Conservation (phyloP, 2,113 vertebrate species). For the Proteles cristata region DNA sequence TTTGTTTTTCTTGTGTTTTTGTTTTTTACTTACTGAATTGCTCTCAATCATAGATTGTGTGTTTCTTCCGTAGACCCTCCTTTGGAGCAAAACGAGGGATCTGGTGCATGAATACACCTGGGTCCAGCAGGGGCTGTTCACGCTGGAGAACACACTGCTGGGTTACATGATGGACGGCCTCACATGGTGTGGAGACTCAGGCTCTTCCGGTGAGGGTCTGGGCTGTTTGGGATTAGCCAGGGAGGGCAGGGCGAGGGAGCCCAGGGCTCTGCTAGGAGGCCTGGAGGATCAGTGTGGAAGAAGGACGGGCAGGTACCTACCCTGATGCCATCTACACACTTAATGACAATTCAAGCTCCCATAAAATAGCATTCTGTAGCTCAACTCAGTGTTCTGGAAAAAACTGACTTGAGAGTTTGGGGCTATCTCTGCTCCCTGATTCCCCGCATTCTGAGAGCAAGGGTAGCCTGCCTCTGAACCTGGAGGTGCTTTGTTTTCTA, state of each 20-base stretch:
- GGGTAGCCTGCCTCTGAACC: neutral
- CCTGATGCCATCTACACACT: neutral
- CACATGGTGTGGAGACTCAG: conserved; percentile 90
- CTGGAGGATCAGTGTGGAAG: too few relatives aligned
- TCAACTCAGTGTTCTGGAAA: neutral
- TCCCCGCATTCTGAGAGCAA: neutral
- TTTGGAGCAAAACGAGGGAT: conserved; percentile 92
- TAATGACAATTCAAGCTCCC: fast-evolving
- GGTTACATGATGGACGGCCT: conserved; percentile 88
- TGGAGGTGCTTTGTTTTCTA: neutral
- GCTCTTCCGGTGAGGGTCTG: conserved; percentile 78
- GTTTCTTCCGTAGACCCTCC: conserved; percentile 86
- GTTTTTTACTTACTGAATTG: neutral
- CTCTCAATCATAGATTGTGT: neutral
- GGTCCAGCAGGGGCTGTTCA: conserved; percentile 82
- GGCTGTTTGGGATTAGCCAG: fast-evolving
- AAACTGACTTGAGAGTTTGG: neutral
- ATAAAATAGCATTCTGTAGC: fast-evolving
- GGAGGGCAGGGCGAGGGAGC: fast-evolving
- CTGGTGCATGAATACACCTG: conserved; percentile 85
- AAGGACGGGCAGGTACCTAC: fast-evolving
- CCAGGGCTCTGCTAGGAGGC: neutral
- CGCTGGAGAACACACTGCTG: conserved; percentile 91
- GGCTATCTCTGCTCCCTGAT: neutral
- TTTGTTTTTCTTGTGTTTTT: neutral